Conservation (phyloP, 2,888 invertebrate species). For the Habroteleia sp. region DNA sequence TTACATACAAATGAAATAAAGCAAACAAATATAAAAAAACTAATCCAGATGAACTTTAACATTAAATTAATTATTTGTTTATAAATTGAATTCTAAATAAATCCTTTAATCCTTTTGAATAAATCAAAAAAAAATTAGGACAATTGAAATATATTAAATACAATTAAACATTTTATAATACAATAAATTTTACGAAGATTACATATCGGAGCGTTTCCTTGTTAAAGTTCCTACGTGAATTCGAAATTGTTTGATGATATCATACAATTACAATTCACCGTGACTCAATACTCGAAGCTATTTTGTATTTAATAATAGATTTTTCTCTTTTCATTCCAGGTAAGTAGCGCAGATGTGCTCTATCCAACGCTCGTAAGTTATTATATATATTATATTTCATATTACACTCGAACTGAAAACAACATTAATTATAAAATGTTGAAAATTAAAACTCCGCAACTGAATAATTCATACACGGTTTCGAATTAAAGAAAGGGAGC, state of each 20-base stretch:
- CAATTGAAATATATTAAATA: no score
- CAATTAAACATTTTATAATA: conserved; percentile 2
- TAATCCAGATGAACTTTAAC: no score
- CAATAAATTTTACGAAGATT: neutral
- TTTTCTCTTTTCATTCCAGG: conserved; percentile 41
- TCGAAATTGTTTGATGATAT: conserved; percentile 45
- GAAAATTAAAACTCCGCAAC: conserved; percentile 20
- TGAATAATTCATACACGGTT: conserved; percentile 52
- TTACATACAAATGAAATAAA: no score
- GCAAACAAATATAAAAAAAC: no score
- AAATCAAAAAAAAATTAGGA: no score
- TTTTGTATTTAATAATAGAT: conserved; percentile 45
- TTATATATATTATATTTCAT: no score
- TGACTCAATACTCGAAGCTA: conserved; percentile 46
- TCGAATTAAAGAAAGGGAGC: conserved; percentile 29
- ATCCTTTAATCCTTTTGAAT: no score
- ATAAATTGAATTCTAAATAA: no score
- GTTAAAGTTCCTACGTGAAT: conserved; percentile 16
- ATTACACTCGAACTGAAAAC: conserved; percentile 7
- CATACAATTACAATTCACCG: conserved; percentile 42
- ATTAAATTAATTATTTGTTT: no score
- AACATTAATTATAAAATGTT: conserved; percentile 31
- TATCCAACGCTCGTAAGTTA: conserved; percentile 25
- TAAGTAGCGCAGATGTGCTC: conserved; percentile 35
- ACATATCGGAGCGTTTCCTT: conserved; percentile 22